Base-by-base conservation (phyloP, 2,888 invertebrate genomes). In the Nomada ferruginata region DNA sequence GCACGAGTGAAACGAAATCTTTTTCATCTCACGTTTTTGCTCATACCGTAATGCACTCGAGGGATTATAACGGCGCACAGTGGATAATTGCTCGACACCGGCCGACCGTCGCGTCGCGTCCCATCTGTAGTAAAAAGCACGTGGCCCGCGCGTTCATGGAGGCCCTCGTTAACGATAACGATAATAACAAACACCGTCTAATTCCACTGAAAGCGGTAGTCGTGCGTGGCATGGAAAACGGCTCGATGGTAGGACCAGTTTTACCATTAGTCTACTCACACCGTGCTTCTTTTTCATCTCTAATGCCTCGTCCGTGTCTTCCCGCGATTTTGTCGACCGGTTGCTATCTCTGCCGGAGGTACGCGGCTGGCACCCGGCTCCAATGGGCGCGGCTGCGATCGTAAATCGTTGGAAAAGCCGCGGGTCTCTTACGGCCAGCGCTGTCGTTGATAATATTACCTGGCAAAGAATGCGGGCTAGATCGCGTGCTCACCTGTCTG, bases 401-500 rank as follows among this genome's bases (percentile, higher is more conserved):
- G 53, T 80, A 83, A 81, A 83, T 83, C 52, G 53, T 60, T 0
- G 13, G 10, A 20, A 20, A 42, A 50, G 15, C 55, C 52, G 61
- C 20, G 71, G 23, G 36, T 18, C 47, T 63, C 20, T 75, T 71
- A 60, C 63, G 53, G 18, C 11, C 18, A 3, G 50, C n/a, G 18
- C 52, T 61, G 15, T 65, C 66, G 60, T 76, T 69, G 64, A 57
- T 53, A 65, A 55, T 80, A 59, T 68, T 66, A 60, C n/a, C 29
- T 10, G 71, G n/a, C 53, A 26, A 11, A 15, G 26, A 26, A 15
- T n/a, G 50, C 2, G 23, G 20, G 36, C 29, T 52, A 26, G 29
- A 74, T 87, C 61, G 75, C 83, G 73, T 85, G 79, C 89, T 90
- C 42, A 90, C 88, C 87, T 90, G 78, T 89, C 87, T 36, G 59